Evolutionary conservation across 2,797 vertebrate species (phyloP).

Genomic region (Rhincodon typus): DNA sequence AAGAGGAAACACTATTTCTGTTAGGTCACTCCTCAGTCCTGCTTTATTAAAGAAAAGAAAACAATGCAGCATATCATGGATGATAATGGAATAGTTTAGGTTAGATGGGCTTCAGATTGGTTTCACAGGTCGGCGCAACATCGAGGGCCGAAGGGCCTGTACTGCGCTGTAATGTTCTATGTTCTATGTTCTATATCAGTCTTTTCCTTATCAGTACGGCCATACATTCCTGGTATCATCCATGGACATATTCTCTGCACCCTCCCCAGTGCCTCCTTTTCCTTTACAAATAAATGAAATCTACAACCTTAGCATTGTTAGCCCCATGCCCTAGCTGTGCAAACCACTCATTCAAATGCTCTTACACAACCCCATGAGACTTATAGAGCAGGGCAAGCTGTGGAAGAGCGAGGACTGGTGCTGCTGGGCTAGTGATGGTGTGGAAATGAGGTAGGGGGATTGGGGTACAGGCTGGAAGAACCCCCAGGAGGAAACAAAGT

Average conservation of each 20-base stretch:
- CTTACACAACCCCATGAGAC: background rate
- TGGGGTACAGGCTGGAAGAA: too few relatives aligned
- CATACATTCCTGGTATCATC: background rate
- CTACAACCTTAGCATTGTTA: background rate
- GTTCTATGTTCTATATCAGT: too few relatives aligned
- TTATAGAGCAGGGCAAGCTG: background rate
- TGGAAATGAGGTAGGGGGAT: too few relatives aligned
- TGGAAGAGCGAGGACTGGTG: too few relatives aligned
- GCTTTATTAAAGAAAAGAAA: background rate
- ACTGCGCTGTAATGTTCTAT: too few relatives aligned
- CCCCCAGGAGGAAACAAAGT: too few relatives aligned
- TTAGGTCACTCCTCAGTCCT: background rate
- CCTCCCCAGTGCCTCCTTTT: too few relatives aligned
- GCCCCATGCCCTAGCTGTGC: background rate
- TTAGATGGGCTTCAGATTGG: too few relatives aligned
- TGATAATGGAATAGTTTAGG: too few relatives aligned
- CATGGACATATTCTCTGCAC: background rate
- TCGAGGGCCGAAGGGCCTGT: too few relatives aligned
- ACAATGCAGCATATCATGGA: background rate
- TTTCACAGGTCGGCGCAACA: too few relatives aligned
- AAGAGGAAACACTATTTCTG: background rate
- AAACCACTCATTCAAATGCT: background rate
- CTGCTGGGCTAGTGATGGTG: too few relatives aligned
- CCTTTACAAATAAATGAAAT: background rate
- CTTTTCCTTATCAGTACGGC: background rate